phyloP scores from a whole-genome alignment of 2,888 invertebrate species.

The Agelastica alni region DNA sequence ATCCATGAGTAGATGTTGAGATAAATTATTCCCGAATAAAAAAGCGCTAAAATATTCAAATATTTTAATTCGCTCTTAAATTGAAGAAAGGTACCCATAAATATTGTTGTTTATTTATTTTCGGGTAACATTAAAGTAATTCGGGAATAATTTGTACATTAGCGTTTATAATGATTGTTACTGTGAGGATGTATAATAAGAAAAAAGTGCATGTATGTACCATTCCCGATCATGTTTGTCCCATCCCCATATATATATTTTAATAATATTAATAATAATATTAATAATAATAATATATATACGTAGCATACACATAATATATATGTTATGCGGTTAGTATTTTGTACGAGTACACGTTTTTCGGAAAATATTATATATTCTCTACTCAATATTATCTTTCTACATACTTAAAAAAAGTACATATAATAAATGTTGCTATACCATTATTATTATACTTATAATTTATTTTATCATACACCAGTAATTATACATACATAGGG shows the following conservation, averaged over 20 bases:
- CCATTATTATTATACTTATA: slow-evolving; percentile 56
- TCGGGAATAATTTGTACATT: slow-evolving; percentile 44
- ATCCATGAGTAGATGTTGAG: slow-evolving; percentile 37
- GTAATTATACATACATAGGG: slow-evolving; percentile 57
- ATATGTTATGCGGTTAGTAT: slow-evolving; percentile 55
- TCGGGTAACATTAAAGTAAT: too few species aligned
- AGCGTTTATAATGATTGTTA: slow-evolving; percentile 50
- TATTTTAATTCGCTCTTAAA: too few species aligned
- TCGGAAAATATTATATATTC: slow-evolving; percentile 54
- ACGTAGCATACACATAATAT: slow-evolving; percentile 51
- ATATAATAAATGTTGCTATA: slow-evolving; percentile 58
- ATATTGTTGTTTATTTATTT: too few species aligned
- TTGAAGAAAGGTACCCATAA: too few species aligned
- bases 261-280: slow-evolving; percentile 45
- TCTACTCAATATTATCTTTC: slow-evolving; percentile 58
- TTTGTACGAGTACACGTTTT: slow-evolving; percentile 60
- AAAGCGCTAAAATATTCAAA: too few species aligned
- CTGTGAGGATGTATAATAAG: slow-evolving; percentile 55
- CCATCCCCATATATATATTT: slow-evolving; percentile 55
- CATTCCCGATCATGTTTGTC: slow-evolving; percentile 49
- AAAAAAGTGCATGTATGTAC: slow-evolving; percentile 51
- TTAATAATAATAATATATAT: slow-evolving; percentile 43
- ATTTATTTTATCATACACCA: slow-evolving; percentile 59
- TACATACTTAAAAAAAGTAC: slow-evolving; percentile 52
- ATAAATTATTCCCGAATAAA: slow-evolving; percentile 24